Evolutionary conservation across 2,113 vertebrate species (phyloP), one percentile per base, ranked within the genome.

Genomic region (Mesembrinibis cayennensis): DNA sequence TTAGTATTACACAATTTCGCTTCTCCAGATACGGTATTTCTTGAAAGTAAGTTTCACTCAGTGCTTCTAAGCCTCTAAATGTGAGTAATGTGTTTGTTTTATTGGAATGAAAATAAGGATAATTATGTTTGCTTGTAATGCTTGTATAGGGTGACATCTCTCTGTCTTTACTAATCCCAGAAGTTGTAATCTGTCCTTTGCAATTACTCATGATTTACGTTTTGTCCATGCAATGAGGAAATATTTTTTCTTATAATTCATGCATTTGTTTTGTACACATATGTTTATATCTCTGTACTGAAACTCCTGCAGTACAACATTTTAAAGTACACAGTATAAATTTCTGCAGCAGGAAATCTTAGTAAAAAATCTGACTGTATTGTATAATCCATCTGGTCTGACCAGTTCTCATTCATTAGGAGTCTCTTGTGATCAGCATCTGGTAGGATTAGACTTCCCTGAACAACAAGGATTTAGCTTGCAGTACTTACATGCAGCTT

Each of bases 381-480:
- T 87, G 45, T 94, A 53, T 82, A 74, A 88, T 80, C 95, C 89
- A 32, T 96, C 94, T 97, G 94, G 62, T 93, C 59, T 94, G 91
- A 93, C 89, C 89, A 77, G 72, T 95, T 92, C 94, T 95, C 89
- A 78, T 97, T 97, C 97, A 92, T 96, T 92, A 93, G 81, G 58
- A 91, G 26, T 97, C 91, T 72, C 67, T 95, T 96, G 85, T 52
- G 65, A 61, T 94, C 91, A 96, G 85, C 97, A 97, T 96, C 96
- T 98, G 97, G 93, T 89, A 44, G 93, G 93, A 94, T 96, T 97
- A 97, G 80, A 58, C 61, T 93, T 52, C 42, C 82, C 83, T 81
- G 83, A 96, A 94, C 9, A 74, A 62, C 91, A 89, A 95, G 92
- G 93, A 96, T 96, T 97, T 97, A 96, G 85, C 73, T 73, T 93